Base-by-base conservation (phyloP, 2,797 vertebrate genomes). In the Oreochromis mossambicus region DNA sequence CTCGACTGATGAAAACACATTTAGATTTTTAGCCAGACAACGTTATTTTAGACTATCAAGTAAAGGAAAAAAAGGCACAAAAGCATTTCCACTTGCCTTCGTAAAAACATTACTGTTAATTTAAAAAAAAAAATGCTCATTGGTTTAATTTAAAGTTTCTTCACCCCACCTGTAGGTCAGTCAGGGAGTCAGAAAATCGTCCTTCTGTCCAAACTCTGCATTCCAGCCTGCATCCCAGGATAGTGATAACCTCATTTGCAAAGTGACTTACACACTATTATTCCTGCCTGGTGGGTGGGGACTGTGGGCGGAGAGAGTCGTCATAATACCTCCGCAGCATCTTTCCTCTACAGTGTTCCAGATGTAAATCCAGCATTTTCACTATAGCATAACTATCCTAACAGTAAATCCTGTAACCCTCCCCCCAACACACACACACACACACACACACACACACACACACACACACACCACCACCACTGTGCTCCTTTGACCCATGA, bases 301-400 rank as follows among this genome's bases (percentile, higher is more conserved):
- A 50, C 80, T 2, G 78, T 84, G 88, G 92, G 91, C 29, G 84
- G 89, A 85, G 92, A 91, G 54, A 88, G 85, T 63, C 79, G 63
- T 88, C 81, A 80, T 92, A 92, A 94, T 92, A 84, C 89, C 90
- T 81, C 77, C 50, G 41, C 38, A 81, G 38, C 82, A 87, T 94
- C 85, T 90, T 91, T 83, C 79, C 86, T 90, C 56, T 77, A n/a
- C 84, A 55, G 34, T 70, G 84, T 19, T 86, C 91, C 92, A 92
- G 92, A 94, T 94, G 89, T 24, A 86, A 83, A 21, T 84, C 83
- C 89, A 86, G 78, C 52, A 80, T 76, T 78, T 80, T 88, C 85
- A 89, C 87, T 87, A 81, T 82, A 85, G 87, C 82, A 80, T 55
- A 86, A 90, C 52, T 68, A 86, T 83, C 87, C 84, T 83, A 50